These are phyloP conservation scores for Vannuccia rotundouncinata DNA, from an alignment of 2,888 invertebrate species.

Conservation along the genomic window DNA sequence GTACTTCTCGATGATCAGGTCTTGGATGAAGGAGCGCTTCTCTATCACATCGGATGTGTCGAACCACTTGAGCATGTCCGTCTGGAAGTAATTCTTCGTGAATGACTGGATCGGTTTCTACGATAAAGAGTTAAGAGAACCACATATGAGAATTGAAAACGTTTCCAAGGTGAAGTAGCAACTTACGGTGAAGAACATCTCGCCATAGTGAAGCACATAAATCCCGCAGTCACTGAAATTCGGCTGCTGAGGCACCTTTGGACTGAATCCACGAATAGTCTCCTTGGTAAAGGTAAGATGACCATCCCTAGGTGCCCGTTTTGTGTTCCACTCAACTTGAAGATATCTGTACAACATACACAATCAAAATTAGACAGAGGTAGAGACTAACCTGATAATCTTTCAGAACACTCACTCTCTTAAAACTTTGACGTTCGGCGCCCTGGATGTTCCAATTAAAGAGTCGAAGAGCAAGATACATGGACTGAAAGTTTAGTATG, in stretches of 20 bases:
- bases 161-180: not conserved
- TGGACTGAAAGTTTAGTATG: slow-evolving; percentile 61
- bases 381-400: too few relatives aligned
- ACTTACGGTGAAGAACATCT: slow-evolving; percentile 79
- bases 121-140: slow-evolving; percentile 47
- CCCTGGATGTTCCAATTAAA: slow-evolving; percentile 70
- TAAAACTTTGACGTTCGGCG: slow-evolving; percentile 77
- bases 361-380: too few relatives aligned
- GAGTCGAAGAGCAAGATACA: slow-evolving; percentile 93
- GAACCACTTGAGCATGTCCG: slow-evolving; percentile 77
- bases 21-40: slow-evolving; percentile 78
- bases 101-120: slow-evolving; percentile 77
- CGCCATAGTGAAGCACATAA: slow-evolving; percentile 87
- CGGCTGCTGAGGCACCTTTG: slow-evolving; percentile 91
- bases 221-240: slow-evolving; percentile 95
- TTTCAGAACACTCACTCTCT: slow-evolving; percentile 88
- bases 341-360: slow-evolving; percentile 46
- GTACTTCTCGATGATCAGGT: slow-evolving; percentile 60
- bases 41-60: slow-evolving; percentile 72
- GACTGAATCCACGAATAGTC: slow-evolving; percentile 75
- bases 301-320: slow-evolving; percentile 44
- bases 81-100: slow-evolving; percentile 63
- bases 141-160: not conserved
- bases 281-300: slow-evolving; percentile 68
- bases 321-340: slow-evolving; percentile 61